Conservation (phyloP, 2,888 invertebrate species). For the Hemicrepidius hirtus region DNA sequence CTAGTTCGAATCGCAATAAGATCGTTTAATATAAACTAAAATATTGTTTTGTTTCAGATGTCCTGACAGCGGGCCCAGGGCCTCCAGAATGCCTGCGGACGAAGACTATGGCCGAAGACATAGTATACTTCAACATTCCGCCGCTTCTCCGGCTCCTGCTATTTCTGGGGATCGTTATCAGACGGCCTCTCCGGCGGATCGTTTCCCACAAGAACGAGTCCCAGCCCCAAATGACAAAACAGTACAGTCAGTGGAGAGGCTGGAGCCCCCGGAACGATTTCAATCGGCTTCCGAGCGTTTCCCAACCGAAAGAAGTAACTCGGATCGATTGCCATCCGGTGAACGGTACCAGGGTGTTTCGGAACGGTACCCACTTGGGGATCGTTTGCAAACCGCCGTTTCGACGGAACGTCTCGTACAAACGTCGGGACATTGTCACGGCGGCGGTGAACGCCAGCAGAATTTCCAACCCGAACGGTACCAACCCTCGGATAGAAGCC, state of each 20-base stretch:
- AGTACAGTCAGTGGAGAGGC: slow-evolving; percentile 50
- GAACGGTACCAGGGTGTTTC: slow-evolving; percentile 69
- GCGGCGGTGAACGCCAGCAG: slow-evolving; percentile 50
- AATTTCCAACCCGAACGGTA: slow-evolving; percentile 63
- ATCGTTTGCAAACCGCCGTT: slow-evolving; percentile 71
- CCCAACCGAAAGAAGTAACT: slow-evolving; percentile 66
- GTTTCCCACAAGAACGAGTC: slow-evolving; percentile 54
- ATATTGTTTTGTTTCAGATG: slow-evolving; percentile 73
- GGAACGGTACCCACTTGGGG: slow-evolving; percentile 70
- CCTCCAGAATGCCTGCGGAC: slow-evolving; percentile 77
- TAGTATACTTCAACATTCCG: slow-evolving; percentile 63
- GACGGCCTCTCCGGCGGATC: slow-evolving; percentile 57
- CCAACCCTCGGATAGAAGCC: slow-evolving; percentile 55
- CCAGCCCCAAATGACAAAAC: slow-evolving; percentile 42
- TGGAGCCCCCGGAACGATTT: slow-evolving; percentile 58
- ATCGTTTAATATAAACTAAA: no score
- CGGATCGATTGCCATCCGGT: slow-evolving; percentile 68
- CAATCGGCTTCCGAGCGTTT: slow-evolving; percentile 59
- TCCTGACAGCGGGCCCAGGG: slow-evolving; percentile 80
- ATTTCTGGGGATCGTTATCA: slow-evolving; percentile 61
- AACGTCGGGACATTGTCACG: slow-evolving; percentile 58
- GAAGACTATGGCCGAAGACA: slow-evolving; percentile 71
- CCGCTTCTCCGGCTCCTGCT: slow-evolving; percentile 61
- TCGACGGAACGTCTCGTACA: slow-evolving; percentile 68
- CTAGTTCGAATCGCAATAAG: no score